Percentiles rank a stretch among this genome's conserved stretches.
phyloP scores from a whole-genome alignment of 2,797 vertebrate species.

The Chaetodon trifasciatus region DNA sequence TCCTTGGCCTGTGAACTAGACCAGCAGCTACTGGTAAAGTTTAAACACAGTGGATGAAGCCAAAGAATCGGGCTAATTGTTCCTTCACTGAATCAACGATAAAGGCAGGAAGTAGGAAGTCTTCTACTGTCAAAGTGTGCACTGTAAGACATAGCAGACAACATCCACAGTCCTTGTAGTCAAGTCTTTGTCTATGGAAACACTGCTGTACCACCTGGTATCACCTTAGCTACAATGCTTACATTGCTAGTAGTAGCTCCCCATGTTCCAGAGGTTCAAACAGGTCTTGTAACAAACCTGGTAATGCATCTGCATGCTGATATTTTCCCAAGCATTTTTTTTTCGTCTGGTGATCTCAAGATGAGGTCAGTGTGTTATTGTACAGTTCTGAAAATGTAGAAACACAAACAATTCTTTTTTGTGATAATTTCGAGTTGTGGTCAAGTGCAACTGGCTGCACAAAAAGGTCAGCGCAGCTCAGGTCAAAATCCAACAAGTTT shows the following conservation, averaged over 20 bases:
- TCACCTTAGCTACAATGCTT: not conserved
- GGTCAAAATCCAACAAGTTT: not conserved
- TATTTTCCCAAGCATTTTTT: not conserved
- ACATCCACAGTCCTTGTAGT: not conserved
- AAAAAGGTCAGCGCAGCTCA: no score
- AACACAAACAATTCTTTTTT: not conserved
- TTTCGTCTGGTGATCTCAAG: no score
- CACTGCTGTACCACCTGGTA: not conserved
- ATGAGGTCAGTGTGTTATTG: not conserved
- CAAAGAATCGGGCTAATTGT: not conserved
- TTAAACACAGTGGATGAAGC: not conserved
- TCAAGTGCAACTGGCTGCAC: not conserved
- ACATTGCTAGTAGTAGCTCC: not conserved
- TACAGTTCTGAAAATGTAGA: not conserved
- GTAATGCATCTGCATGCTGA: not conserved
- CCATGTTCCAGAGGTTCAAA: not conserved
- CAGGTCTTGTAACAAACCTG: not conserved
- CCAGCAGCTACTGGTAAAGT: not conserved
- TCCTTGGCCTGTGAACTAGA: not conserved
- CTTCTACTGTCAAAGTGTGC: not conserved
- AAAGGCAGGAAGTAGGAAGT: not conserved
- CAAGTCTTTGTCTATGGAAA: constrained; percentile 1
- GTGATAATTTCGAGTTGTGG: not conserved
- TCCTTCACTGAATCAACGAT: not conserved
- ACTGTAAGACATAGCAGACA: not conserved